Conservation (phyloP, 2,113 vertebrate species). For the Platycercus adscitus region DNA sequence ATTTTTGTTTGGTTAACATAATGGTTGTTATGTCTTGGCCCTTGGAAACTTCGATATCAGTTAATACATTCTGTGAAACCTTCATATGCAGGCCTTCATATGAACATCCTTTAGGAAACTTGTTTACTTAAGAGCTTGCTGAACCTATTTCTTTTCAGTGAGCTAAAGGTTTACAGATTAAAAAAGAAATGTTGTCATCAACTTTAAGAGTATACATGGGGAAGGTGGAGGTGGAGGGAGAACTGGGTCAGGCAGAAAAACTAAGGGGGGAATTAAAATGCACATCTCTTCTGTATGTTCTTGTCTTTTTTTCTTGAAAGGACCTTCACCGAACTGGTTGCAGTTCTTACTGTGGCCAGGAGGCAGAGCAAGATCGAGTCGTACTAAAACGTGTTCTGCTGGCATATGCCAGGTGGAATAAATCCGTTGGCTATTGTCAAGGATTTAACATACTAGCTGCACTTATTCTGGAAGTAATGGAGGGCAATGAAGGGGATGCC, state of each 20-base stretch:
- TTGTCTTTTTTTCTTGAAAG: slow-evolving; percentile 34
- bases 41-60: not conserved
- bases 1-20: not conserved
- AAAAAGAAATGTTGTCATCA: not conserved
- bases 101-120: not conserved
- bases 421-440: slow-evolving; percentile 89
- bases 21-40: not conserved
- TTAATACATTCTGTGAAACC: not conserved
- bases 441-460: slow-evolving; percentile 91
- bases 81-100: not conserved
- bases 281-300: not conserved
- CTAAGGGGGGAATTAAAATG: not conserved
- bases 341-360: slow-evolving; percentile 90
- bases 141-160: not conserved
- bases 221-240: not conserved
- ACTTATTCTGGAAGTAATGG: slow-evolving; percentile 88
- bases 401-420: slow-evolving; percentile 90
- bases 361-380: slow-evolving; percentile 89
- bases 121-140: not conserved
- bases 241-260: not conserved
- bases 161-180: not conserved
- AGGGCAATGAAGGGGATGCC: slow-evolving; percentile 89
- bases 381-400: slow-evolving; percentile 86
- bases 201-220: not conserved
- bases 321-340: slow-evolving; percentile 90